Base-by-base conservation (phyloP, 2,797 vertebrate species). In the Galago senegalensis region DNA sequence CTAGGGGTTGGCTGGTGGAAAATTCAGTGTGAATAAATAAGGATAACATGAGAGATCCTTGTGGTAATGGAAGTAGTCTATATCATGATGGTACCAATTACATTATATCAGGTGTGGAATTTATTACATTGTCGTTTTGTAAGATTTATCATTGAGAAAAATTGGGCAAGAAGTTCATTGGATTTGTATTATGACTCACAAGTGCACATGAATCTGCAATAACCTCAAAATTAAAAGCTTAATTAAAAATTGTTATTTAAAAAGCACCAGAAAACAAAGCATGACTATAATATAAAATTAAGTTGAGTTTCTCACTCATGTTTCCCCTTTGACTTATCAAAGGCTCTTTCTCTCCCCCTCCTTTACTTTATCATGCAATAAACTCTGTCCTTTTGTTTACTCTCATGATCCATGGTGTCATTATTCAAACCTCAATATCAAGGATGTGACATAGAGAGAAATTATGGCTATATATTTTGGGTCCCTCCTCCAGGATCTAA, bases 231-330 rank as follows among this genome's bases (percentile, higher is more conserved):
- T 40, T 34, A 93, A 80, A 90, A 61, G 2, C 13, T 37, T 49
- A 69, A 93, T 67, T 86, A 69, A 81, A 92, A 93, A 75, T 29
- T 67, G 18, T 40, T 63, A 18, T 46, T n/a, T 40, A 61, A 79
- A 89, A 61, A 70, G 16, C n/a, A 37, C 63, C 21, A 92, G 40
- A 83, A 49, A 87, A 69, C 29, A 87, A 70, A 58, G 27, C 20
- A 46, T 40, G 11, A 29, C 69, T 37, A 2, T 75, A 53, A 61
- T n/a, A 60, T 43, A 11, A 75, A 85, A 72, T 18, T 34, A 91
- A 65, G 56, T 56, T 43, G 40, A 43, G 40, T 43, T 43, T 43
- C 40, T 43, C 40, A 43, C 40, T 43, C 40, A 43, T 43, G 40
- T 43, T 43, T 43, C 40, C 40, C 40, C 40, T 43, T 43, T 43